These are phyloP conservation scores for Artemia sp. DNA, from an alignment of 2,888 invertebrate species.

Conservation along the genomic window DNA sequence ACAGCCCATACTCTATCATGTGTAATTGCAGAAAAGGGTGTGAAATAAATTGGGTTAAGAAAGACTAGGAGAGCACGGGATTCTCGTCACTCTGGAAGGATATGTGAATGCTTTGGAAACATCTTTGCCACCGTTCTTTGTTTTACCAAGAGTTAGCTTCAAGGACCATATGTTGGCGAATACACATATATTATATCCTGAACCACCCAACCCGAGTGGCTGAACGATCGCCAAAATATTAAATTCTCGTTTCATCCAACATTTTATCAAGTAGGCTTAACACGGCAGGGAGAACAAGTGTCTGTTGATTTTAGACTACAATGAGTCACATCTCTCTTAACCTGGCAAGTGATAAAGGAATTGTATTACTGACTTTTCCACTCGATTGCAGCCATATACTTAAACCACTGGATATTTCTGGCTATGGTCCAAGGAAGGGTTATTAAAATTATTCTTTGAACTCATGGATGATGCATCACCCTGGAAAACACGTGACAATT, in stretches of 20 bases:
- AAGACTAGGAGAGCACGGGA: conserved; percentile 27
- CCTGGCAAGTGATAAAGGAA: conserved; percentile 30
- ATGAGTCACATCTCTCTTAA: conserved; percentile 21
- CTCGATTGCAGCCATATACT: conserved; percentile 32
- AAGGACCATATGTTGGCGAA: conserved; percentile 24
- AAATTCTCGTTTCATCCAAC: conserved; percentile 24
- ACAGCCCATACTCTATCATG: conserved; percentile 21
- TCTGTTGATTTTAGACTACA: conserved; percentile 21
- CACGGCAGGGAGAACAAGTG: background rate
- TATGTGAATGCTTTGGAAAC: conserved; percentile 27
- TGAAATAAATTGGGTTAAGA: conserved; percentile 25
- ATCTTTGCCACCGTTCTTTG: conserved; percentile 27
- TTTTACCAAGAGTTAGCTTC: conserved; percentile 27
- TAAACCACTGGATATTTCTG: conserved; percentile 30
- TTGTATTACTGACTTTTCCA: conserved; percentile 32
- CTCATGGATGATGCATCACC: conserved; percentile 30
- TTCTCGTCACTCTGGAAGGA: conserved; percentile 27
- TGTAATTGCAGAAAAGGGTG: conserved; percentile 23
- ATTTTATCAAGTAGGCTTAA: conserved; percentile 22
- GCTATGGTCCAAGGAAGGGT: conserved; percentile 28
- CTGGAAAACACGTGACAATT: conserved; percentile 32
- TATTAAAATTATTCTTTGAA: conserved; percentile 29
- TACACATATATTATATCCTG: conserved; percentile 25
- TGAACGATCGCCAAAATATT: conserved; percentile 27
- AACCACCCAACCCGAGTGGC: conserved; percentile 24